phyloP scores from a whole-genome alignment of 2,113 vertebrate species.

The Arvicanthis niloticus region DNA sequence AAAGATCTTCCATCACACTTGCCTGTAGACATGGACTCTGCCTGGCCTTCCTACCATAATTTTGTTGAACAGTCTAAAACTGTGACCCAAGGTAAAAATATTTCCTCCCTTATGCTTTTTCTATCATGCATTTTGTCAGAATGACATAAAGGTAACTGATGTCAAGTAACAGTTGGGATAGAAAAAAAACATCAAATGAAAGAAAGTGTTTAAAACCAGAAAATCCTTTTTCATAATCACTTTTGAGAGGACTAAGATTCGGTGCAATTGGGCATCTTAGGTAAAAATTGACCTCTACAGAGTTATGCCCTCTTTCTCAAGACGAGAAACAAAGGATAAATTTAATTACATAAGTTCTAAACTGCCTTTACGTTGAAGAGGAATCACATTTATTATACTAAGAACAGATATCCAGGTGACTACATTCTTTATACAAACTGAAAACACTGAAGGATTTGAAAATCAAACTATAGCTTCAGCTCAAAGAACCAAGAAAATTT shows the following conservation, averaged over 20 bases:
- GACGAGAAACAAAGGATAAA: not conserved
- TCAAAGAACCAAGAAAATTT: not conserved
- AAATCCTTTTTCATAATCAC: not conserved
- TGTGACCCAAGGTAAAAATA: not conserved
- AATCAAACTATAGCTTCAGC: not conserved
- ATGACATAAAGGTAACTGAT: not conserved
- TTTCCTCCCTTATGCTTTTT: not conserved
- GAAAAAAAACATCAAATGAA: not conserved
- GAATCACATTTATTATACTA: not conserved
- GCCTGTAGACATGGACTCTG: not conserved
- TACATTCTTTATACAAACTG: not conserved
- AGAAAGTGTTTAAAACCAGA: not conserved
- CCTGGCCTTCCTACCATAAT: not conserved
- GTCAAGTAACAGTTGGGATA: not conserved
- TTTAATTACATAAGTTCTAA: not conserved
- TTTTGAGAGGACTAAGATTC: not conserved
- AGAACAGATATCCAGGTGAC: not conserved
- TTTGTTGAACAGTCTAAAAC: not conserved
- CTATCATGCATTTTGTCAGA: not conserved
- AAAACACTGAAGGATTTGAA: not conserved
- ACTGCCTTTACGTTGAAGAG: not conserved
- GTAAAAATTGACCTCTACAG: not conserved
- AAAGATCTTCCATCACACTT: not conserved
- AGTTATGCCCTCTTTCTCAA: not conserved
- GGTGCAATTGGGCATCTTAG: not conserved